These are phyloP conservation scores for Ctenosaura bakeri DNA, from an alignment of 2,797 vertebrate species.

Conservation along the genomic window DNA sequence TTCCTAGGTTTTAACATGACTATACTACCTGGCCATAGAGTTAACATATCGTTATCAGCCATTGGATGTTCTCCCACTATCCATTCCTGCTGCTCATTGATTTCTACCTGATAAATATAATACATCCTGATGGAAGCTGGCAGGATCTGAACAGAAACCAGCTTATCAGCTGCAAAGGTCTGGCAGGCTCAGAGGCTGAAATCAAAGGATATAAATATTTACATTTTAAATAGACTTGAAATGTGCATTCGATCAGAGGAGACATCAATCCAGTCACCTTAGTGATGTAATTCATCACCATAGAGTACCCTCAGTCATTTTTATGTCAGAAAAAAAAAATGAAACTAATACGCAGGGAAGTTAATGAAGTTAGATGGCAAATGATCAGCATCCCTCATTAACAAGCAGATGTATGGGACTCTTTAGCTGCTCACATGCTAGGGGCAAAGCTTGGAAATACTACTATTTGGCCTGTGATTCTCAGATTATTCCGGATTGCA, in stretches of 20 bases:
- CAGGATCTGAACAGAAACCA: slow-evolving; percentile 58
- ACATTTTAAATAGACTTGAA: slow-evolving; percentile 60
- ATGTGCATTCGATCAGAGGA: background rate
- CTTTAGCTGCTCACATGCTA: background rate
- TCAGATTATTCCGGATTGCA: too few relatives aligned
- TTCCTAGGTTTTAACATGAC: slow-evolving; percentile 49
- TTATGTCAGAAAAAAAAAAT: slow-evolving; percentile 15
- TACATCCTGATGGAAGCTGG: slow-evolving; percentile 51
- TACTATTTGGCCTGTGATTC: too few relatives aligned
- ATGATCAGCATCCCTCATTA: background rate
- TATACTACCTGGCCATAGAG: slow-evolving; percentile 39
- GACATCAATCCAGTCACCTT: slow-evolving; percentile 29
- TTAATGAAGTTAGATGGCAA: background rate
- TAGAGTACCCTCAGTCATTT: slow-evolving; percentile 7
- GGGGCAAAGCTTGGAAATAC: background rate
- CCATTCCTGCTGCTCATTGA: slow-evolving; percentile 34
- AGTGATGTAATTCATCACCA: background rate
- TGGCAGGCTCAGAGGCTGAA: slow-evolving; percentile 62
- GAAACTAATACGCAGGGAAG: background rate
- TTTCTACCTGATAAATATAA: slow-evolving; percentile 56
- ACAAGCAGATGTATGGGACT: background rate
- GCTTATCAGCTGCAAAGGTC: slow-evolving; percentile 55
- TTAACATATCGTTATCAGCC: slow-evolving; percentile 42
- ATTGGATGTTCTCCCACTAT: slow-evolving; percentile 12
- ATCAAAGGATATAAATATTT: slow-evolving; percentile 67